Conservation (phyloP, 1,140 invertebrate species). For the Drosophila sp. region DNA sequence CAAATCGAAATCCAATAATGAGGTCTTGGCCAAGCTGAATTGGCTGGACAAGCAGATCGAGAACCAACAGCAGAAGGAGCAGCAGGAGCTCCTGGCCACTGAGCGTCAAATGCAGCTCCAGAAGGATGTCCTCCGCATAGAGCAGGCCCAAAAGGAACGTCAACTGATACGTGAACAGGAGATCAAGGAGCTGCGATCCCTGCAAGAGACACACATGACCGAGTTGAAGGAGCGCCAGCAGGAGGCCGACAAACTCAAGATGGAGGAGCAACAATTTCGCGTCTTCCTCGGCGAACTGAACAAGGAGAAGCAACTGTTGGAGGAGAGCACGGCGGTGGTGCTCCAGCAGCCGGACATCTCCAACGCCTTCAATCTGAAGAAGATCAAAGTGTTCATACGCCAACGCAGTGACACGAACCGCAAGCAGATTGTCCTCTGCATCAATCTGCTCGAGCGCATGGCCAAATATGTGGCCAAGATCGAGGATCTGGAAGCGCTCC, state of each 20-base stretch:
- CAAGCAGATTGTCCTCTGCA: constrained; percentile 65
- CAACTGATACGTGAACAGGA: constrained; percentile 73
- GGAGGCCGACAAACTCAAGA: constrained; percentile 63
- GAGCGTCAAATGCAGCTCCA: constrained; percentile 81
- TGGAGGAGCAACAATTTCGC: constrained; percentile 66
- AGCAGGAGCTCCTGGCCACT: constrained; percentile 75
- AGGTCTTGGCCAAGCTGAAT: constrained; percentile 84
- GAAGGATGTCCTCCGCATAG: constrained; percentile 68
- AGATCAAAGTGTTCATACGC: constrained; percentile 74
- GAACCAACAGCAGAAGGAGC: constrained; percentile 82
- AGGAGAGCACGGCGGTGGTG: constrained; percentile 61
- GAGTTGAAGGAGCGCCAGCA: constrained; percentile 68
- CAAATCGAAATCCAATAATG: constrained; percentile 70
- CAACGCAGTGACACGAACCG: constrained; percentile 71
- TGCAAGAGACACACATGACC: constrained; percentile 71
- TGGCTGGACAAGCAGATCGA: constrained; percentile 84
- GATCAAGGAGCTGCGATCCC: constrained; percentile 60
- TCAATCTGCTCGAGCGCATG: constrained; percentile 69
- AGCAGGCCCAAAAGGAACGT: constrained; percentile 66
- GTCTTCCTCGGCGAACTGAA: constrained; percentile 56
- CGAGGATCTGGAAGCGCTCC: constrained; percentile 45
- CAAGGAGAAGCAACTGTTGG: constrained; percentile 66
- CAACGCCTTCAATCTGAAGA: constrained; percentile 68
- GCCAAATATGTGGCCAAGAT: constrained; percentile 46
- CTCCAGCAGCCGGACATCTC: constrained; percentile 34